phyloP scores from a whole-genome alignment of 2,113 vertebrate species.

The Leptosomus discolor region DNA sequence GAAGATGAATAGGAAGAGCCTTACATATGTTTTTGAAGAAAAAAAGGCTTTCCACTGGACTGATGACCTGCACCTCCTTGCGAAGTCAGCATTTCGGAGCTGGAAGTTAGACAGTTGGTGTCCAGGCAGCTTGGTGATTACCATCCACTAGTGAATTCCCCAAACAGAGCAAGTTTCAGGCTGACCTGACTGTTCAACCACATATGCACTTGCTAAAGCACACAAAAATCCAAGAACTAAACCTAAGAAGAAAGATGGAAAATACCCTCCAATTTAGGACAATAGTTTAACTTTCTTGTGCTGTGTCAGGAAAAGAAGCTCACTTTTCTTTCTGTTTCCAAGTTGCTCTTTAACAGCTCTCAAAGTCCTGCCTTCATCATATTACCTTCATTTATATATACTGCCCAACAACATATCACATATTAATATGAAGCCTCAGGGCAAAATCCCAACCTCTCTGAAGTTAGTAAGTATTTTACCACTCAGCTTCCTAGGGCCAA shows the following conservation, averaged over 20 bases:
- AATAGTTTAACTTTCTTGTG: neutral
- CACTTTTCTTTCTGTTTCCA: neutral
- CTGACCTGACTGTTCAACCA: neutral
- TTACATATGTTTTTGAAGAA: neutral
- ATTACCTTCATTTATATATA: neutral
- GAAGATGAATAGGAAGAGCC: neutral
- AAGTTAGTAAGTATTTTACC: neutral
- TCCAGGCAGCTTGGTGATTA: neutral
- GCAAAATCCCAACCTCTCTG: neutral
- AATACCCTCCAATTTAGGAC: neutral
- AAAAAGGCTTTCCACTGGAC: neutral
- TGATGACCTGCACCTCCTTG: neutral
- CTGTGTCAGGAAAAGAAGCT: neutral
- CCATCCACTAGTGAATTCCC: neutral
- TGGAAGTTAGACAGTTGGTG: neutral
- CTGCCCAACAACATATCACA: neutral
- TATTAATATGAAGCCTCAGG: neutral
- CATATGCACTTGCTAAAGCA: fast-evolving
- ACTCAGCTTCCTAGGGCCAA: neutral
- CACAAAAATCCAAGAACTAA: neutral
- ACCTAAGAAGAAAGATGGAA: neutral
- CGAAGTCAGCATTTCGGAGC: neutral
- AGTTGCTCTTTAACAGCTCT: neutral
- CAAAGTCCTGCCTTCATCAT: neutral
- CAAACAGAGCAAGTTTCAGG: neutral